Base-by-base conservation (phyloP, 2,888 invertebrate genomes). In the Venusia cambrica region DNA sequence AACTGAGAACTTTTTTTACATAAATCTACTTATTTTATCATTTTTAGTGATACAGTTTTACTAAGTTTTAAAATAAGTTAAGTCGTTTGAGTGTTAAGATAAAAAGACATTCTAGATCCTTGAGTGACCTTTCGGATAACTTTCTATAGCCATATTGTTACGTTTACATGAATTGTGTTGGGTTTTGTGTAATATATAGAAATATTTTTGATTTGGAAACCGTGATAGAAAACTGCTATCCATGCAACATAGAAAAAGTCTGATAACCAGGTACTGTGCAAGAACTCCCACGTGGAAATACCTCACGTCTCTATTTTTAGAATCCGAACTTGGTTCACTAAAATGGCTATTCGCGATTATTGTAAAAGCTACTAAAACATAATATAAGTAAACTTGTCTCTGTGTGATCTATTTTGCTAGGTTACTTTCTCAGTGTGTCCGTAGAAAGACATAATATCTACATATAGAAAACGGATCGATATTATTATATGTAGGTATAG, bases 231-330 rank as follows among this genome's bases (percentile, higher is more conserved):
- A 70, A 66, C 69, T 69, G 61, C 54, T 62, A 65, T 62, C 66
- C 67, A 77, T 75, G 76, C 77, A 68, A 73, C 71, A 67, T 63
- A 57, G 50, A 54, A 60, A 42, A 65, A 74, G 65, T 69, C 65
- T 62, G 68, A 66, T 72, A 64, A 61, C 73, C 74, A 80, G 80
- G 78, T 84, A 78, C 64, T 55, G 68, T 73, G 65, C 66, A 64
- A 78, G 66, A 78, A 81, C 83, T 83, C 85, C 84, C 84, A 84
- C 85, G 84, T 85, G 85, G 83, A 81, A 81, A 83, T 84, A 81
- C 72, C 78, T 80, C 78, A 72, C 77, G 72, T 66, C 77, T 77
- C 84, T 85, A 85, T 83, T 81, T 76, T 73, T 84, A 85, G 84
- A 79, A 59, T 59, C 62, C 71, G 74, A 76, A 78, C 74, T 77